Percentiles rank a stretch among this genome's conserved stretches.
Evolutionary conservation across 2,797 vertebrate genomes (phyloP).

Genomic region (Gymnodraco acuticeps): DNA sequence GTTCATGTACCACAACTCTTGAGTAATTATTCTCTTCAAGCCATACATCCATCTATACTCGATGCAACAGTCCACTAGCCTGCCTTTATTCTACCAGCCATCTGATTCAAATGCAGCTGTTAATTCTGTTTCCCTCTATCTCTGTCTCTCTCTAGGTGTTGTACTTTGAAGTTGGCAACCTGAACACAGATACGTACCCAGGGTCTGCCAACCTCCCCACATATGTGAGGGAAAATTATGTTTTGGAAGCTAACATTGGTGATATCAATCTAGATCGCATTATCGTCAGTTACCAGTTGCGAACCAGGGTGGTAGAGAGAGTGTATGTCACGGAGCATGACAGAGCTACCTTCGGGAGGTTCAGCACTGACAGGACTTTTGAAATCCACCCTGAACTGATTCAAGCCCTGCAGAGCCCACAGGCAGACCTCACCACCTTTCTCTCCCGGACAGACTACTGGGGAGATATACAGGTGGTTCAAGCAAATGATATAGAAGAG

Average conservation of each 20-base stretch:
- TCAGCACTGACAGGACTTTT: constrained; percentile 42
- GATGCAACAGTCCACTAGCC: no score
- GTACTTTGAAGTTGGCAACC: constrained; percentile 68
- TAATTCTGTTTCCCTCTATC: neutral
- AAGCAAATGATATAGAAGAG: neutral
- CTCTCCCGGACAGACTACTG: constrained; percentile 41
- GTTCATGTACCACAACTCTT: no score
- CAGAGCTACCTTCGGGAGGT: neutral
- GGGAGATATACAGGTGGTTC: neutral
- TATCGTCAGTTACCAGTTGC: constrained; percentile 53
- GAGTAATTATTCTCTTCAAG: no score
- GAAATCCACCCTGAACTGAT: constrained; percentile 53
- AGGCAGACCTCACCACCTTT: constrained; percentile 47
- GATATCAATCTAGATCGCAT: constrained; percentile 59
- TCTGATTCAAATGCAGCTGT: neutral
- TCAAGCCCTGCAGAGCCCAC: constrained; percentile 32
- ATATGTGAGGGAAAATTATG: constrained; percentile 60
- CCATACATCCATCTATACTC: no score
- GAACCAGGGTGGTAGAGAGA: constrained; percentile 33
- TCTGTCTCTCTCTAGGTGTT: constrained; percentile 10
- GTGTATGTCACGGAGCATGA: constrained; percentile 63
- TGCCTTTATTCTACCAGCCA: no score
- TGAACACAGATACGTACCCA: constrained; percentile 50
- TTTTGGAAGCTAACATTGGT: neutral
- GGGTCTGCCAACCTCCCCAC: constrained; percentile 39